Base-by-base conservation (phyloP, 2,888 invertebrate species). In the Mythimna vitellina region DNA sequence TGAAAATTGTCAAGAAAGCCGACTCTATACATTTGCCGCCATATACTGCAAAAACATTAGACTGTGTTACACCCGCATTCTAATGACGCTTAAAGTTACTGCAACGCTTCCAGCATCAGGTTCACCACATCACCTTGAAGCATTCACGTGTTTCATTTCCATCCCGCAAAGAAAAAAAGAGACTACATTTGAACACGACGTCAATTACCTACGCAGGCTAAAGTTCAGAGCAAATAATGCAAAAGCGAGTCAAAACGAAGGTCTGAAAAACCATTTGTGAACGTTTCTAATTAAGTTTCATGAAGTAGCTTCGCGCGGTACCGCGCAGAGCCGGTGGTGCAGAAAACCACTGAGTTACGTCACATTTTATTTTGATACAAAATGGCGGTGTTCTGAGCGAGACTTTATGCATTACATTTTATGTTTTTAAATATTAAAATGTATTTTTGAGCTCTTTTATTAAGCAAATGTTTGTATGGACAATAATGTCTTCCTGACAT, bases 251-350 rank as follows among this genome's bases (percentile, higher is more conserved):
- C 65, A 58, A 65, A 65, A 62, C 57, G 54, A 54, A 62, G 25
- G 57, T 61, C 57, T 35, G 20, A 63, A 63, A 73, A 67, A 70
- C 56, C 64, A 51, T 70, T 65, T 29, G 57, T 42, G 10, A 56
- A 49, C 57, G 35, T 65, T 72, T 69, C 69, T 70, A 68, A 82
- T 82, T 84, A 82, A 70, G 58, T 81, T 73, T 65, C 58, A 60
- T 56, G 69, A 65, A 69, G 61, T 49, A 38, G 29, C 56, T 64
- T 60, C 81, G 32, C 29, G 57, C 25, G 25, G 78, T 57, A 46
- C 58, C 17, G 35, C 60, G 22, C 9, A 8, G 56, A 57, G 29
- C 7, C 49, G 49, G 20, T 49, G 56, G 38, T 57, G 62, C 46
- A 51, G 67, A 49, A 65, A 64, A 58, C 72, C 57, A 22, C 22